These are phyloP conservation scores for Helogale parvula DNA, from an alignment of 2,113 vertebrate species.

Conservation along the genomic window DNA sequence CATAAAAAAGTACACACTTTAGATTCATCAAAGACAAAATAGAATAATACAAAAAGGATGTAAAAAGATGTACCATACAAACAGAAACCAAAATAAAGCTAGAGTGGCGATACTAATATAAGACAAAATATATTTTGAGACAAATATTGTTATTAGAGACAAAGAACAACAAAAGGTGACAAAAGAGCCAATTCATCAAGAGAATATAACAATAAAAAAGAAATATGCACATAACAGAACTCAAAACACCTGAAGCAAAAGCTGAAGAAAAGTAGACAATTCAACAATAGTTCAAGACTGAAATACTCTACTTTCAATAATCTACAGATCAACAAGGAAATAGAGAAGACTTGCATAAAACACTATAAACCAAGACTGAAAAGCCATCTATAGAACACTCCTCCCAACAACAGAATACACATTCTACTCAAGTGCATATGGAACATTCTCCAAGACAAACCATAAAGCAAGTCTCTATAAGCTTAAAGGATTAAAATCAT, in stretches of 20 bases:
- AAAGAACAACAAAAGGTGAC: not conserved
- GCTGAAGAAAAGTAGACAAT: not conserved
- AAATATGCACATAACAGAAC: not conserved
- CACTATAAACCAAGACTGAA: not conserved
- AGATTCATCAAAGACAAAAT: not conserved
- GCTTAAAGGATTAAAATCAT: not conserved
- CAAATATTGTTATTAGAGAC: not conserved
- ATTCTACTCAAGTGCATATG: not conserved
- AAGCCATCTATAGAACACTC: not conserved
- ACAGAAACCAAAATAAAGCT: slow-evolving; percentile 26
- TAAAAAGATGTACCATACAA: not conserved
- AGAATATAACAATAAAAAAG: not conserved
- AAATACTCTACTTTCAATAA: not conserved
- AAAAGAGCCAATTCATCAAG: not conserved
- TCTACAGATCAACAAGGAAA: not conserved
- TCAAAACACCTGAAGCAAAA: slow-evolving; percentile 22
- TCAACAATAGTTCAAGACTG: not conserved
- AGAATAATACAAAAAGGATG: not conserved
- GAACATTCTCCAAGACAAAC: not conserved
- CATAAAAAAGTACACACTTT: not conserved
- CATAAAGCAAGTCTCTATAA: not conserved
- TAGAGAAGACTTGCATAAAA: not conserved
- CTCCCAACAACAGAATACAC: not conserved
- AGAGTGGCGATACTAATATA: not conserved
- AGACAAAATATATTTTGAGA: not conserved